Percentiles rank a stretch among this genome's conserved stretches.
Conservation (phyloP, 2,888 invertebrate species). For the Nomada hirtipes region DNA sequence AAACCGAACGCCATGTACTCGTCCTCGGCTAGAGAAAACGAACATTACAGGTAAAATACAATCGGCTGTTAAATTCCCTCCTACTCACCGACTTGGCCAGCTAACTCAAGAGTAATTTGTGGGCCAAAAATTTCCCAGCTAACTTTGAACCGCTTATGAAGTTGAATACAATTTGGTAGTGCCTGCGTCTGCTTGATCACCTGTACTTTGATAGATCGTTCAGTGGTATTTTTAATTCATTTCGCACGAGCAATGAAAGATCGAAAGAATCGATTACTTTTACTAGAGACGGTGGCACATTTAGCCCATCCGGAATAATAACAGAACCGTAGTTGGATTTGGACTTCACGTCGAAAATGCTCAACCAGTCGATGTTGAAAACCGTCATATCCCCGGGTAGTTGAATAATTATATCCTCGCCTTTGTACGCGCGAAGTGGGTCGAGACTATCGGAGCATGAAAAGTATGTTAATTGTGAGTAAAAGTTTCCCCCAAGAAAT, state of each 20-base stretch:
- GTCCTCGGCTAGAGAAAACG: conserved; percentile 85
- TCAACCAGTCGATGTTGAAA: conserved; percentile 93
- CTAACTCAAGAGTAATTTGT: conserved; percentile 93
- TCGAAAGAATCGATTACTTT: conserved; percentile 84
- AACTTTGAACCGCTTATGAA: conserved; percentile 93
- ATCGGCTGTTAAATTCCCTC: no score
- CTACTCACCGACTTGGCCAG: conserved; percentile 88
- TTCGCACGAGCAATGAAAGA: not conserved
- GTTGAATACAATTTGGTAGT: conserved; percentile 93
- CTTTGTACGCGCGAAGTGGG: conserved; percentile 89
- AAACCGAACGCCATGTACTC: conserved; percentile 96
- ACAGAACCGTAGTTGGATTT: conserved; percentile 90
- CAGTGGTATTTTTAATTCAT: not conserved
- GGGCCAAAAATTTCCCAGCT: conserved; percentile 97
- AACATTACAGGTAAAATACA: not conserved
- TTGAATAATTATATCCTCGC: conserved; percentile 90
- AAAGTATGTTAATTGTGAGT: not conserved
- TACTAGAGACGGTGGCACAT: conserved; percentile 94
- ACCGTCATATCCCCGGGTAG: conserved; percentile 93
- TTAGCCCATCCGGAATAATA: conserved; percentile 91
- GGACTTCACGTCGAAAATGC: conserved; percentile 90
- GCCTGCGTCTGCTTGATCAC: conserved; percentile 86
- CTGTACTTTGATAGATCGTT: conserved; percentile 61
- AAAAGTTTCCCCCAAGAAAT: not conserved
- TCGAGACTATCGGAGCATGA: conserved; percentile 88